A percentile compares a stretch with the other conserved stretches of the same genome.
Evolutionary conservation across 2,797 vertebrate species (phyloP).

Genomic region (Eptatretus atami): DNA sequence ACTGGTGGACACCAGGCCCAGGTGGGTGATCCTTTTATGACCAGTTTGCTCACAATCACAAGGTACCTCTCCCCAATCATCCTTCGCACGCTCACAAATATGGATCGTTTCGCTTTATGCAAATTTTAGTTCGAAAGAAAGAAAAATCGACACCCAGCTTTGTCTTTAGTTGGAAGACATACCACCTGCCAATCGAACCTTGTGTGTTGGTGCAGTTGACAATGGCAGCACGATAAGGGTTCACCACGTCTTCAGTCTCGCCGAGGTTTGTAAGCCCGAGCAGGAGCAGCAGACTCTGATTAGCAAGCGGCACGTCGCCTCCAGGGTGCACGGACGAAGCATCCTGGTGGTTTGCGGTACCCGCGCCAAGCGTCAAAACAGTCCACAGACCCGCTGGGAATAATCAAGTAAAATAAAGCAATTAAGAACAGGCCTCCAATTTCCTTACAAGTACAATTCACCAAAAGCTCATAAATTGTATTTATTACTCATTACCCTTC

Average conservation of each 20-base stretch:
- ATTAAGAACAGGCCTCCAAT: neutral
- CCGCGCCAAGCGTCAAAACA: conserved; percentile 51
- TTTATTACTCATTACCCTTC: neutral
- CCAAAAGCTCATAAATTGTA: neutral
- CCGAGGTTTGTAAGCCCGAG: conserved; percentile 63
- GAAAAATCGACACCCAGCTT: no score
- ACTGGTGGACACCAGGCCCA: no score
- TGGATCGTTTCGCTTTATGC: no score
- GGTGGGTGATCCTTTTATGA: no score
- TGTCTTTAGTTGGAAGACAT: no score
- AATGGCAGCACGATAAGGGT: conserved; percentile 67
- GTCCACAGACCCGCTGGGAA: conserved; percentile 64
- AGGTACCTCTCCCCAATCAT: no score
- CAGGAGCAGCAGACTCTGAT: conserved; percentile 76
- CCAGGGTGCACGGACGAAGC: conserved; percentile 20
- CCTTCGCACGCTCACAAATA: no score
- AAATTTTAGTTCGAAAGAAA: no score
- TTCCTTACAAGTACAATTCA: neutral
- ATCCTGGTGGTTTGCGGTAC: conserved; percentile 23
- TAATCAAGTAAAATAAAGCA: conserved; percentile 1
- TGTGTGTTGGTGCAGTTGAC: conserved; percentile 83
- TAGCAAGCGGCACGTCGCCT: conserved; percentile 53
- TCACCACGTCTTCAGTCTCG: conserved; percentile 40
- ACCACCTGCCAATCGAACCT: conserved; percentile 20
- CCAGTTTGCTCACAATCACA: no score